Conservation (phyloP, 1,140 invertebrate genomes). For the Acyrthosiphon pisum region DNA sequence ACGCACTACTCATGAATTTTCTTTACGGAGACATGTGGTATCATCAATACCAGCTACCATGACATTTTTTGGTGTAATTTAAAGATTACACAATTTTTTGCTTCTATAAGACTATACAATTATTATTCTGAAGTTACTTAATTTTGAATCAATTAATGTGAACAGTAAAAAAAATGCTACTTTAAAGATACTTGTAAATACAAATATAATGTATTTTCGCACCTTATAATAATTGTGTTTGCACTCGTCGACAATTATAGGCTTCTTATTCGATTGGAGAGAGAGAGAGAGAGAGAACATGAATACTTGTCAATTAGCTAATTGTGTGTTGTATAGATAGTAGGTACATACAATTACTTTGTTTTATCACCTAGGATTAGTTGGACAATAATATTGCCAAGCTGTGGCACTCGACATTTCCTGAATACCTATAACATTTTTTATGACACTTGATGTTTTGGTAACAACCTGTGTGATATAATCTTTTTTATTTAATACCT, state of each 20-base stretch:
- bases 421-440: background rate
- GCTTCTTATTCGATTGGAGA: background rate
- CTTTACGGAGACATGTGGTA: too few species aligned
- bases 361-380: background rate
- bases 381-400: background rate
- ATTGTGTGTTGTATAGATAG: background rate
- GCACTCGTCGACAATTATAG: background rate
- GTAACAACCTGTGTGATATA: too few species aligned
- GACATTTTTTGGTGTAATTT: too few species aligned
- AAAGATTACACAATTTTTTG: background rate
- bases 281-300: background rate
- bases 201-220: background rate
- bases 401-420: background rate
- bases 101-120: background rate
- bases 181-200: background rate
- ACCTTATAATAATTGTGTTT: background rate
- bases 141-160: background rate
- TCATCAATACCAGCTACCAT: too few species aligned
- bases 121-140: too few species aligned
- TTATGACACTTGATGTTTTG: background rate
- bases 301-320: background rate
- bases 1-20: too few species aligned
- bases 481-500: background rate
- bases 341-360: background rate
- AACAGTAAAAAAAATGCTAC: background rate